Conservation (phyloP, 2,888 invertebrate species). For the Leucophenga maculata region DNA sequence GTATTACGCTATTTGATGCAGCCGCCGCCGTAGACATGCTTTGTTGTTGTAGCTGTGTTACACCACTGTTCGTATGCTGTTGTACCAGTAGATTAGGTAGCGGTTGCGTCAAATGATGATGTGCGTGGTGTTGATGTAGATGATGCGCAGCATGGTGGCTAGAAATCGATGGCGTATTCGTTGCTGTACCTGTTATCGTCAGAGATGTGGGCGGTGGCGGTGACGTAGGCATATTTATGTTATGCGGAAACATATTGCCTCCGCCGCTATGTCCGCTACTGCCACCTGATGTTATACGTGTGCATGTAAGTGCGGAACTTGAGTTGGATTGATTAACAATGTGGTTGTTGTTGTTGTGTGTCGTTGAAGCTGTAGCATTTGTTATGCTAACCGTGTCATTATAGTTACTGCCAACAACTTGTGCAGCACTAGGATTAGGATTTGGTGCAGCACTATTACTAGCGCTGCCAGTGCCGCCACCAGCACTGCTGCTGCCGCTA, state of each 20-base stretch:
- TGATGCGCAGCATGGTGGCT: conserved; percentile 39
- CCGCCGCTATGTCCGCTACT: conserved; percentile 16
- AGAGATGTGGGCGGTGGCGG: conserved; percentile 36
- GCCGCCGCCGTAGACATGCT: conserved; percentile 38
- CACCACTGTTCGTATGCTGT: conserved; percentile 49
- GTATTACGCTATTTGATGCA: conserved; percentile 57
- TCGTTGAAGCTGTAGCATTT: background rate
- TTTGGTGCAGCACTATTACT: conserved; percentile 37
- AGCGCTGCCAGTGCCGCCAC: conserved; percentile 26
- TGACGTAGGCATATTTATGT: conserved; percentile 40
- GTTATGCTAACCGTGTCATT: background rate
- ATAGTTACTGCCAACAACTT: conserved; percentile 23
- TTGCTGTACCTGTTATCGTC: conserved; percentile 24
- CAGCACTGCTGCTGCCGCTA: conserved; percentile 30
- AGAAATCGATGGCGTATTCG: conserved; percentile 25
- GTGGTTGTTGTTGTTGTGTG: background rate
- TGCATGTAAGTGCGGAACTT: conserved; percentile 15
- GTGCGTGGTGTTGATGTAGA: conserved; percentile 42
- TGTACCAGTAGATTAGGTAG: conserved; percentile 63
- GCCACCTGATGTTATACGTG: conserved; percentile 4
- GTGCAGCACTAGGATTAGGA: conserved; percentile 39
- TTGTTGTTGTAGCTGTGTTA: conserved; percentile 49
- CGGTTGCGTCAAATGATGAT: conserved; percentile 59
- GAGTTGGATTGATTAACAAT: conserved; percentile 16
- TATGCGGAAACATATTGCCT: conserved; percentile 40